Percentiles rank a stretch among this genome's conserved stretches.
These are phyloP conservation scores for Naso thynnoides DNA, from an alignment of 2,797 vertebrate species.

Conservation along the genomic window DNA sequence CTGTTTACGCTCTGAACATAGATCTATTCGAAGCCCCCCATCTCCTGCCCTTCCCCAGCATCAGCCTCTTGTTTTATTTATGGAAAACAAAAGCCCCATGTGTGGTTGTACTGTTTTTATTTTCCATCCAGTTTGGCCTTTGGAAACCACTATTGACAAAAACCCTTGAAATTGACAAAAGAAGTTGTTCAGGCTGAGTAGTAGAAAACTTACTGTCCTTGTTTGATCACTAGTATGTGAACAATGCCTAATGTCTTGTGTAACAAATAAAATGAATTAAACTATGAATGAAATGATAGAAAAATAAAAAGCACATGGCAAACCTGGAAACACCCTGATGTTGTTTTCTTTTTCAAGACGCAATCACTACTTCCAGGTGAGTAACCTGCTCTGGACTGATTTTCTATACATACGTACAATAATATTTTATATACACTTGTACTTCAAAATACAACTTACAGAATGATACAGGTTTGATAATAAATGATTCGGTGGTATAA, in stretches of 20 bases:
- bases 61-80: slow-evolving; percentile 71
- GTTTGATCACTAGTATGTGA: slow-evolving; percentile 90
- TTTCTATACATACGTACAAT: slow-evolving; percentile 43
- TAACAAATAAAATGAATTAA: slow-evolving; percentile 87
- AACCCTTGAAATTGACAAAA: slow-evolving; percentile 83
- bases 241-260: slow-evolving; percentile 89
- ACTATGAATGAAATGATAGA: slow-evolving; percentile 87
- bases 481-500: slow-evolving; percentile 26
- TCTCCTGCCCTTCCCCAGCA: slow-evolving; percentile 43
- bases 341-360: slow-evolving; percentile 21
- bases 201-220: slow-evolving; percentile 86
- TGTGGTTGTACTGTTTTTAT: slow-evolving; percentile 84
- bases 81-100: slow-evolving; percentile 76
- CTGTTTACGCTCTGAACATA: slow-evolving; percentile 67
- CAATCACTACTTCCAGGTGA: slow-evolving; percentile 4
- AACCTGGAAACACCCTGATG: slow-evolving; percentile 69
- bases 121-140: slow-evolving; percentile 81
- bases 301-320: slow-evolving; percentile 85
- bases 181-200: slow-evolving; percentile 82
- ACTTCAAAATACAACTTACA: slow-evolving; percentile 52
- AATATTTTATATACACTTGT: slow-evolving; percentile 63
- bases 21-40: slow-evolving; percentile 54
- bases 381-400: slow-evolving; percentile 10
- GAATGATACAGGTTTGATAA: slow-evolving; percentile 33
- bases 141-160: slow-evolving; percentile 79